These are phyloP conservation scores for Cisticola juncidis DNA, from an alignment of 2,113 vertebrate genomes.

Conservation along the genomic window DNA sequence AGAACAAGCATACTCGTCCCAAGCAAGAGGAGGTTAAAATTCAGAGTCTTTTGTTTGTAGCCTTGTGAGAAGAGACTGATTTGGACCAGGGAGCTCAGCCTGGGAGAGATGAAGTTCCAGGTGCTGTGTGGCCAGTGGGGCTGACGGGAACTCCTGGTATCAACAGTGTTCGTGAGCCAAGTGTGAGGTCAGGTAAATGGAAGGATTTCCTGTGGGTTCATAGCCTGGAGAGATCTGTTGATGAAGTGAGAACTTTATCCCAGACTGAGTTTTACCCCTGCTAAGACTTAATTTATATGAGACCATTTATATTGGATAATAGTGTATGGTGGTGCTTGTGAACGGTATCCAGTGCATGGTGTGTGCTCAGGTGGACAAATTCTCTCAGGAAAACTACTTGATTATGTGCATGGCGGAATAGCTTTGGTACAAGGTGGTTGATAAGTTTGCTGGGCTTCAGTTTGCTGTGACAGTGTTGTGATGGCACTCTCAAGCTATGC, in stretches of 20 bases:
- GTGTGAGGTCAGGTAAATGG: neutral
- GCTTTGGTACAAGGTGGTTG: neutral
- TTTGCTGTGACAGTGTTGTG: neutral
- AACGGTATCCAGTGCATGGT: neutral
- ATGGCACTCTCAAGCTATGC: rapidly evolving
- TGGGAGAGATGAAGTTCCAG: neutral
- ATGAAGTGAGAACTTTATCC: neutral
- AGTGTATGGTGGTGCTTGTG: neutral
- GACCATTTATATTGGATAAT: neutral
- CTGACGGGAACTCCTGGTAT: neutral
- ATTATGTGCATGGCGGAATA: neutral
- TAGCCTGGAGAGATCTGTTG: neutral
- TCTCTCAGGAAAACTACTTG: neutral
- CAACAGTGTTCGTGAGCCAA: rapidly evolving
- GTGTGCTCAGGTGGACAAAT: rapidly evolving
- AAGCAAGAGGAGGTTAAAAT: neutral
- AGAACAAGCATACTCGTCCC: rapidly evolving
- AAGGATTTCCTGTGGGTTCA: neutral
- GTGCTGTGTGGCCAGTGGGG: neutral
- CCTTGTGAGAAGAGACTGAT: neutral
- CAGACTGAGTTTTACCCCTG: neutral
- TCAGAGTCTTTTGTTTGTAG: neutral
- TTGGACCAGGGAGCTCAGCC: neutral
- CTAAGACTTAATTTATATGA: neutral
- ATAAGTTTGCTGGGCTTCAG: neutral